Base-by-base conservation (phyloP, 1,140 invertebrate species). In the Dendrolimus kikuchii region DNA sequence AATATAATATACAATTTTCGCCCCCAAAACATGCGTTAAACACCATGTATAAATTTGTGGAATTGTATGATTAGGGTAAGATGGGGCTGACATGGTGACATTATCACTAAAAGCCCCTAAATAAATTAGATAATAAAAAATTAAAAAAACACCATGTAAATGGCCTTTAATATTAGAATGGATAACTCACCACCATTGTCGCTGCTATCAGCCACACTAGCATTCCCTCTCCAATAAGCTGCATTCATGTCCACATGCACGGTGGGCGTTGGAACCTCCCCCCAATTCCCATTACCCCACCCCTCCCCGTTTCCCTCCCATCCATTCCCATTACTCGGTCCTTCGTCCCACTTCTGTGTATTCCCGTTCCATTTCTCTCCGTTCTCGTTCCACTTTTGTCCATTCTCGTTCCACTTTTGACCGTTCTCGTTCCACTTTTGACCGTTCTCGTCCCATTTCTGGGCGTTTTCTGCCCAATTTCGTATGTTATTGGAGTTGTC, bases 201-300 rank as follows among this genome's bases (percentile, higher is more conserved):
- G 46, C 82, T 86, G 61, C 90, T 71, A 80, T 92, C 80, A 74
- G 91, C 90, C 71, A 93, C 72, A 74, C 88, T 86, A 59, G 87
- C 77, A 64, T 86, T 81, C 1, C 89, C 88, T 44, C 85, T 80
- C 87, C 89, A 90, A 38, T 89, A 89, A 0, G 81, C 74, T 0
- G 79, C 79, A 40, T 79, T 79, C 72, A 79, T 74, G 50, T 83
- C 81, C 5, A 86, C 81, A 40, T 79, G 75, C 2, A 85, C 80
- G 0, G 80, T 85, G 0, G 80, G 81, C 0, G 81, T 85, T 4
- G 78, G 74, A 0, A 79, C 72, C 41, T 71, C 80, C 6, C 74
- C 77, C 81, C 83, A 81, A 40, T 79, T 77, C 6, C 75, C 74
- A 71, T 82, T 71, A 66, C 78, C 65, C 59, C 77, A 80, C 67